These are phyloP conservation scores for Umimayanthus kanabou DNA, from an alignment of 92 coral and sea anemone genomes.

Conservation along the genomic window DNA sequence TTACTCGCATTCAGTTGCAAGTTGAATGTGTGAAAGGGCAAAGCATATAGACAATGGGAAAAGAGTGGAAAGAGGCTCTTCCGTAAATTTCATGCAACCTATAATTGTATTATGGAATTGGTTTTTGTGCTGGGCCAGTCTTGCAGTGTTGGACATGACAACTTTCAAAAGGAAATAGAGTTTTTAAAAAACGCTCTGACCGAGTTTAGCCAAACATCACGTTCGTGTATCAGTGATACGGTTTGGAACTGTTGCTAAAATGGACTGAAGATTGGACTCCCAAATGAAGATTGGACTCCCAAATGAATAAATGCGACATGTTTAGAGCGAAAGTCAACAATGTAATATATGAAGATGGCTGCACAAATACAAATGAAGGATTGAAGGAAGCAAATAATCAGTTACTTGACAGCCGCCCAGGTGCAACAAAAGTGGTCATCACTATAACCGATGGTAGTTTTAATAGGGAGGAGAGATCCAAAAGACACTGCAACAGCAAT, in stretches of 20 bases:
- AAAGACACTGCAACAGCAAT: not conserved
- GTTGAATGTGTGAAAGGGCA: too few relatives aligned
- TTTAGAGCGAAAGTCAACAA: not conserved
- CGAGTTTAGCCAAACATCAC: not conserved
- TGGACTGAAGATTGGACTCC: not conserved
- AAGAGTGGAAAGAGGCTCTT: too few relatives aligned
- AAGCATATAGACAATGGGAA: too few relatives aligned
- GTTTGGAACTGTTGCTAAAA: not conserved
- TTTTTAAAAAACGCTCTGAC: not conserved
- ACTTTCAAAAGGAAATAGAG: too few relatives aligned
- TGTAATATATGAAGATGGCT: not conserved
- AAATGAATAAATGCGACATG: conserved; percentile 13
- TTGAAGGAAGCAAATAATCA: not conserved
- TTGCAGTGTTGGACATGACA: too few relatives aligned
- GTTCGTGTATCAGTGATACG: conserved; percentile 21
- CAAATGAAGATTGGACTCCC: not conserved
- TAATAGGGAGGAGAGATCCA: not conserved
- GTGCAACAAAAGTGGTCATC: not conserved
- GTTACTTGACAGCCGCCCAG: not conserved
- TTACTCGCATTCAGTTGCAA: too few relatives aligned
- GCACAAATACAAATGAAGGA: not conserved
- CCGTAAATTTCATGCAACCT: too few relatives aligned
- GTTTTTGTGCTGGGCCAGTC: too few relatives aligned
- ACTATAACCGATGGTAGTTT: conserved; percentile 12
- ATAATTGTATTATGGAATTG: too few relatives aligned